These are phyloP conservation scores for Microcebus murinus DNA, from an alignment of 2,113 vertebrate genomes.

Conservation along the genomic window DNA sequence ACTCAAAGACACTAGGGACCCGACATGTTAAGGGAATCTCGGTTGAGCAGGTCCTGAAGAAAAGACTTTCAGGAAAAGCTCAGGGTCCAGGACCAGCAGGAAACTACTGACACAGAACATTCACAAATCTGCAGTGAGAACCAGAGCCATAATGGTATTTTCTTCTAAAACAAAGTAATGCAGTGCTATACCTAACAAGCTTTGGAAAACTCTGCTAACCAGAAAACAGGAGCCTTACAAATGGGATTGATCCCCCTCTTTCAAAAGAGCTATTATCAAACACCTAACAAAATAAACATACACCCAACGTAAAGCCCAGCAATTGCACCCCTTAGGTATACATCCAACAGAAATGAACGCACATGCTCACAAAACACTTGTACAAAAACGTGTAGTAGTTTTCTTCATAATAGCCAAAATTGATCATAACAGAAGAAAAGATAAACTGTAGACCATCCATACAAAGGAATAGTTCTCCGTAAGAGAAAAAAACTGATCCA, in stretches of 20 bases:
- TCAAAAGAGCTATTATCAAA: not conserved
- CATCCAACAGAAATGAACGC: not conserved
- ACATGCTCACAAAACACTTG: not conserved
- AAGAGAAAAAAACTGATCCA: slow-evolving; percentile 1
- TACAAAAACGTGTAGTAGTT: not conserved
- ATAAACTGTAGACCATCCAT: not conserved
- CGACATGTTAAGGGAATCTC: not conserved
- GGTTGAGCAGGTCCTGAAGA: not conserved
- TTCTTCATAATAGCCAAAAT: not conserved
- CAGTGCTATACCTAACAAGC: not conserved
- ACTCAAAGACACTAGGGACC: not conserved
- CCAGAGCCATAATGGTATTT: not conserved
- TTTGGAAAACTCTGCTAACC: not conserved
- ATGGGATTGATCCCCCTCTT: not conserved
- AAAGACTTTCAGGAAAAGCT: not conserved
- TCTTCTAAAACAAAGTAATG: slow-evolving; percentile 20
- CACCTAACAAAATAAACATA: slow-evolving; percentile 17
- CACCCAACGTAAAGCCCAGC: not conserved
- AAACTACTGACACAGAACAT: not conserved
- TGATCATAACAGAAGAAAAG: not conserved
- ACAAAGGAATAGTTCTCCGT: not conserved
- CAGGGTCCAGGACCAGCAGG: not conserved
- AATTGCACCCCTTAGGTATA: not conserved
- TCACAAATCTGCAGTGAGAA: not conserved
- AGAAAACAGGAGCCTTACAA: not conserved